Conservation (phyloP, 2,888 invertebrate species). For the Drosophila subquinaria region DNA sequence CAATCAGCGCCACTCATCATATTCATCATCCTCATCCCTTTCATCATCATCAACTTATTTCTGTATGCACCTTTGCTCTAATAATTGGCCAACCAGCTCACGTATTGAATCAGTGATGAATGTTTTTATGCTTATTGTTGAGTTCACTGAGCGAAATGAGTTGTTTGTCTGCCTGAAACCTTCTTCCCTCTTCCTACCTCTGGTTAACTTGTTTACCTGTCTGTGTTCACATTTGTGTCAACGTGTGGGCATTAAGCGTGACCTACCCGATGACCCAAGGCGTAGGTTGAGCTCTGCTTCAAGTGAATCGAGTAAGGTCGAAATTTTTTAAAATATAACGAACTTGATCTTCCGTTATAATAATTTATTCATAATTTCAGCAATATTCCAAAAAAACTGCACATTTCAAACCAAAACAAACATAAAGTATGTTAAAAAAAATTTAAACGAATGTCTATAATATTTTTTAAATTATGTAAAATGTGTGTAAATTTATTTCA, state of each 20-base stretch:
- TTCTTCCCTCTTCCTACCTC: background rate
- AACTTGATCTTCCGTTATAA: too few relatives aligned
- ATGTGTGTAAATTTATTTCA: background rate
- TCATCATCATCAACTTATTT: slow-evolving; percentile 9
- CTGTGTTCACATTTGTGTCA: slow-evolving; percentile 40
- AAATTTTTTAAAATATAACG: too few relatives aligned
- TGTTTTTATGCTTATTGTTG: slow-evolving; percentile 82
- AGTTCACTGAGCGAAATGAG: slow-evolving; percentile 82
- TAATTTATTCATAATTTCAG: too few relatives aligned
- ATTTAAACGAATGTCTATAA: too few relatives aligned
- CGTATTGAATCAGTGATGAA: slow-evolving; percentile 81
- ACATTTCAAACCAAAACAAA: too few relatives aligned
- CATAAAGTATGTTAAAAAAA: too few relatives aligned
- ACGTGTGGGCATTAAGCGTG: slow-evolving; percentile 45
- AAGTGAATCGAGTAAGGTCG: too few relatives aligned
- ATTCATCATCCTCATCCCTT: slow-evolving; percentile 74
- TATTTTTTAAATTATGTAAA: too few relatives aligned
- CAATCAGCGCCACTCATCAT: slow-evolving; percentile 76
- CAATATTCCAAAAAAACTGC: too few relatives aligned
- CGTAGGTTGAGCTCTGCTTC: too few relatives aligned
- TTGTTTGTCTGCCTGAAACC: slow-evolving; percentile 68
- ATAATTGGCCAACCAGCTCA: slow-evolving; percentile 78
- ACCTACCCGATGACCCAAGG: slow-evolving; percentile 32
- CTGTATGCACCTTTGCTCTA: slow-evolving; percentile 59
- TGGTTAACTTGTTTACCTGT: background rate